These are phyloP conservation scores for Hypercompe scribonia DNA, from an alignment of 2,888 invertebrate genomes.

Conservation along the genomic window DNA sequence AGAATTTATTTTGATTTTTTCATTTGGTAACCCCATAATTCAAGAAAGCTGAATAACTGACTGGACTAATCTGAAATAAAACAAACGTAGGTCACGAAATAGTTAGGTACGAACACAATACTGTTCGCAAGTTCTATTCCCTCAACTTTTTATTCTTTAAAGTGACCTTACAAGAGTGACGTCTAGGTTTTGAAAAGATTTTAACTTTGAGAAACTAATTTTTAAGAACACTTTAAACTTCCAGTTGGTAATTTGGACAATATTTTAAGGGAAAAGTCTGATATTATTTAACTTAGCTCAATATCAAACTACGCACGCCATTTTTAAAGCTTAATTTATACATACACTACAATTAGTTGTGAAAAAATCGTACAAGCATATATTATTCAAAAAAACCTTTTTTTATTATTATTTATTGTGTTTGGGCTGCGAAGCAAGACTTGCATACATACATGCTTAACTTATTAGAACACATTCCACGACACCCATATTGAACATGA, in stretches of 20 bases:
- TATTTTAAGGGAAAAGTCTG: neutral
- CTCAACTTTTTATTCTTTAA: constrained; percentile 2
- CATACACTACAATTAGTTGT: too few species aligned
- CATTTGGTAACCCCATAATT: neutral
- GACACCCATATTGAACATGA: neutral
- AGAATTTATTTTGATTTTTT: too few species aligned
- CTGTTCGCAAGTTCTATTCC: neutral
- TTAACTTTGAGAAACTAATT: neutral
- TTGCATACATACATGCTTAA: too few species aligned
- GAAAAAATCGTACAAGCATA: too few species aligned
- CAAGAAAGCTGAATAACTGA: neutral
- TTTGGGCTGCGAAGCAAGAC: too few species aligned
- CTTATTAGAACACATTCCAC: too few species aligned
- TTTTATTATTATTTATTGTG: too few species aligned
- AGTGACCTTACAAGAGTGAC: constrained; percentile 5
- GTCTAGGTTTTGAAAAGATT: neutral
- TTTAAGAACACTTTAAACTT: neutral
- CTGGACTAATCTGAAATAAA: neutral
- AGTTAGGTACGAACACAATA: neutral
- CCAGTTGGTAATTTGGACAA: neutral
- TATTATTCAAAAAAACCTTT: too few species aligned
- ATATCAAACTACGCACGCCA: neutral
- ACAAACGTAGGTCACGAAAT: neutral
- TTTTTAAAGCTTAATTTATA: too few species aligned
- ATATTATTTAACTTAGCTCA: neutral